phyloP scores from a whole-genome alignment of 2,797 vertebrate species.

The Thamnophis elegans region DNA sequence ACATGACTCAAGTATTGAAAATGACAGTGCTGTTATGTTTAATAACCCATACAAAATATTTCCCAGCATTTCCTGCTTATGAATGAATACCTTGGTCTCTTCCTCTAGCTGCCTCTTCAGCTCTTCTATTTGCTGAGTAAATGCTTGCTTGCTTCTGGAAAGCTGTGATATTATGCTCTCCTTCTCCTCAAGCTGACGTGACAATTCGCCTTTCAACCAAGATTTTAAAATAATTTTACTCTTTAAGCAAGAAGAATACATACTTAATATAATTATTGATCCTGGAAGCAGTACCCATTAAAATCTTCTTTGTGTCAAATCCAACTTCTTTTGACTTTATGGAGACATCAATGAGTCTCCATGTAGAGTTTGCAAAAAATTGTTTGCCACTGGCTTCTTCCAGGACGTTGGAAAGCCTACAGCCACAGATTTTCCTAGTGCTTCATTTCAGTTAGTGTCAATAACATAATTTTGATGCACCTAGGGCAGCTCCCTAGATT shows the following conservation, averaged over 20 bases:
- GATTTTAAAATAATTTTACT: not conserved
- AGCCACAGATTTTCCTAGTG: not conserved
- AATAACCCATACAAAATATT: not conserved
- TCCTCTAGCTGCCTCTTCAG: conserved; percentile 78
- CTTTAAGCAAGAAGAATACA: not conserved
- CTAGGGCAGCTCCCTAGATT: not conserved
- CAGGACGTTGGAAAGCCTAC: not conserved
- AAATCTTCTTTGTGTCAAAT: not conserved
- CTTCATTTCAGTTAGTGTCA: too few relatives aligned
- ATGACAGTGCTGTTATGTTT: not conserved
- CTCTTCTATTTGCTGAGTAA: conserved; percentile 76
- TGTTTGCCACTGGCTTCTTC: not conserved
- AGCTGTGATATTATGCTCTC: conserved; percentile 71
- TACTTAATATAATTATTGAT: not conserved
- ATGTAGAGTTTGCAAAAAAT: not conserved
- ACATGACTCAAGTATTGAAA: not conserved
- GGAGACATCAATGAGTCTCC: not conserved
- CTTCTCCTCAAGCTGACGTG: conserved; percentile 73
- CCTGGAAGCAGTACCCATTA: not conserved
- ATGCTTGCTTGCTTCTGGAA: conserved; percentile 70
- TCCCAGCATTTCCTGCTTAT: not conserved
- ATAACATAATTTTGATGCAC: too few relatives aligned
- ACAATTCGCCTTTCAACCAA: conserved; percentile 69
- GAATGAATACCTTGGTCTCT: conserved; percentile 66
- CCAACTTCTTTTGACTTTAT: not conserved